Conservation (phyloP, 2,888 invertebrate species). For the Dromius quadrimaculatus region DNA sequence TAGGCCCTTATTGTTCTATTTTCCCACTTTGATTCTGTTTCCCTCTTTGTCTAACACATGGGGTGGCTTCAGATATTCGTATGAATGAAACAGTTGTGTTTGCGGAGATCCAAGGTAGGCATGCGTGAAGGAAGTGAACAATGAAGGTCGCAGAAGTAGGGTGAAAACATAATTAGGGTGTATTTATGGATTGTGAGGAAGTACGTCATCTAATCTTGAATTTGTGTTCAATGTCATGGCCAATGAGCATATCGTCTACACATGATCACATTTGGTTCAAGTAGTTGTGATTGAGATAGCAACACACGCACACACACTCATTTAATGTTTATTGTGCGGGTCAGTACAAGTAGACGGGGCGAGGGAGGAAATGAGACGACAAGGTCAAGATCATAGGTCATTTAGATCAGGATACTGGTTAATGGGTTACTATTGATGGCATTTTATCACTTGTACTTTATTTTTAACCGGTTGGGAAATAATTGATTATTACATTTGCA, state of each 20-base stretch:
- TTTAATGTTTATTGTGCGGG: conserved; percentile 37
- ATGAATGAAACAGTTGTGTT: conserved; percentile 48
- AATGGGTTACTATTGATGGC: conserved; percentile 1
- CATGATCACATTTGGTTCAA: conserved; percentile 3
- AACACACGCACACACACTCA: conserved; percentile 22
- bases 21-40: conserved; percentile 14
- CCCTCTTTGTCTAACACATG: not conserved
- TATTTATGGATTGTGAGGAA: too few species aligned
- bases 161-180: too few species aligned
- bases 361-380: not conserved
- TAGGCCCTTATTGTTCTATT: conserved; percentile 44
- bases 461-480: too few species aligned
- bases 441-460: too few species aligned
- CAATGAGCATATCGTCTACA: conserved; percentile 6
- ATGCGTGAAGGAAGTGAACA: not conserved
- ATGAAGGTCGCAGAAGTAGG: conserved; percentile 2
- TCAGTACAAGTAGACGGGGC: conserved; percentile 19
- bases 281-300: too few species aligned
- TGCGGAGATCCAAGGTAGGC: conserved; percentile 4
- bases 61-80: not conserved
- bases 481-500: too few species aligned
- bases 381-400: conserved; percentile 41
- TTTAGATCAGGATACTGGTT: conserved; percentile 11
- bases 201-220: conserved; percentile 17
- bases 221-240: conserved; percentile 29